These are phyloP conservation scores for Pseudochromis fuscus DNA, from an alignment of 2,797 vertebrate genomes.

Conservation along the genomic window DNA sequence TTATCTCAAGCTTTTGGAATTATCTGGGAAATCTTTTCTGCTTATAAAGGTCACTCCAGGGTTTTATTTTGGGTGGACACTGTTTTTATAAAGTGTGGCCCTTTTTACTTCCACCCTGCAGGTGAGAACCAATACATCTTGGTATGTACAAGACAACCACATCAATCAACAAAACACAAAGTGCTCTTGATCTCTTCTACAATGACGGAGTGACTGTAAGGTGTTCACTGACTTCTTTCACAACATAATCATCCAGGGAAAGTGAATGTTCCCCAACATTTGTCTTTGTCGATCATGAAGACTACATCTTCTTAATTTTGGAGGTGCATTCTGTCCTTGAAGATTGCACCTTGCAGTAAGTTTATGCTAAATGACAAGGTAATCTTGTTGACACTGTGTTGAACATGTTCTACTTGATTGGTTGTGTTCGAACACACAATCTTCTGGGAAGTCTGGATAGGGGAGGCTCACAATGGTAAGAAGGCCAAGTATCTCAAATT, in stretches of 20 bases:
- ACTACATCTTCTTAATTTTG: not conserved
- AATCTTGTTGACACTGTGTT: not conserved
- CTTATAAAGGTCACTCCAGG: not conserved
- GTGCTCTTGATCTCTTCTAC: no score
- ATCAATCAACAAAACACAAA: no score
- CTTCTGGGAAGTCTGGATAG: no score
- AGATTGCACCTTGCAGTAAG: conserved; percentile 6
- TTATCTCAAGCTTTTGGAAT: not conserved
- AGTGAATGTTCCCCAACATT: not conserved
- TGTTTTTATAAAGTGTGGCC: not conserved
- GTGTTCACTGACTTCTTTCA: not conserved
- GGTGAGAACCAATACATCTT: not conserved
- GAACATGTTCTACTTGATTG: no score
- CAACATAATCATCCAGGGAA: not conserved
- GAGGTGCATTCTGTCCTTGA: conserved; percentile 1
- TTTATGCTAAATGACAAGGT: not conserved
- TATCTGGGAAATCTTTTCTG: not conserved
- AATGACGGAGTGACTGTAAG: not conserved
- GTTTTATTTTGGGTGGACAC: not conserved
- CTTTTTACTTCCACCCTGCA: not conserved
- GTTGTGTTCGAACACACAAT: no score
- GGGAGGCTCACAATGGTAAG: no score
- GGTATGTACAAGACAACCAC: not conserved
- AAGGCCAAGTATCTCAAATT: no score
- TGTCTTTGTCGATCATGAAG: conserved; percentile 2